Evolutionary conservation across 1,140 invertebrate species (phyloP).

Genomic region (Rhagoletis pomonella): DNA sequence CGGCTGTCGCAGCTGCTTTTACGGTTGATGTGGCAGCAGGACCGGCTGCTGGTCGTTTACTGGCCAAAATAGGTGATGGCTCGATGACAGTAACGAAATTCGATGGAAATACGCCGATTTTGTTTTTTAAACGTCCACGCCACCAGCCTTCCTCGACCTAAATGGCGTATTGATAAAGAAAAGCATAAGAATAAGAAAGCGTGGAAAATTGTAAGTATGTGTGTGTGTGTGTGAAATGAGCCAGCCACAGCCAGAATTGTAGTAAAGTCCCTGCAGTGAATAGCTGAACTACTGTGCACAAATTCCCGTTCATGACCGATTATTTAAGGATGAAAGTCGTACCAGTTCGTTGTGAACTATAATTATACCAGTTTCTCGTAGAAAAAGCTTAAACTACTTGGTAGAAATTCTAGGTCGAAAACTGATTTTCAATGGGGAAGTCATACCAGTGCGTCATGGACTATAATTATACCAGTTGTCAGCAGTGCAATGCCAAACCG

Average conservation of each 20-base stretch:
- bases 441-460: no score
- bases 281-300: no score
- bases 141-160: constrained; percentile 90
- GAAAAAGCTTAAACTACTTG: no score
- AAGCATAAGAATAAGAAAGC: constrained; percentile 44
- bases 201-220: not conserved
- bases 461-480: no score
- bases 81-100: constrained; percentile 90
- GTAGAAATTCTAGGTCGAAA: no score
- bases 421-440: no score
- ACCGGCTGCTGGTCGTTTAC: constrained; percentile 66
- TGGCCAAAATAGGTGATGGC: constrained; percentile 71
- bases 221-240: constrained; percentile 53
- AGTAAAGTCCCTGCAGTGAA: not conserved
- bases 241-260: not conserved
- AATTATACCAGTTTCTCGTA: no score
- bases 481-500: no score
- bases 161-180: constrained; percentile 61
- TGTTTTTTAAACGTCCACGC: constrained; percentile 85
- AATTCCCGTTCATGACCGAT: no score
- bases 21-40: constrained; percentile 57
- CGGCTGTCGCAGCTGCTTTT: constrained; percentile 63
- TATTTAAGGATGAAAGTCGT: no score
- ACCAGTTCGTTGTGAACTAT: no score
- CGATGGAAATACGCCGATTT: constrained; percentile 92